Percentiles rank a stretch among this genome's conserved stretches.
Evolutionary conservation across 2,797 vertebrate genomes (phyloP).

Genomic region (Crotalus adamanteus): DNA sequence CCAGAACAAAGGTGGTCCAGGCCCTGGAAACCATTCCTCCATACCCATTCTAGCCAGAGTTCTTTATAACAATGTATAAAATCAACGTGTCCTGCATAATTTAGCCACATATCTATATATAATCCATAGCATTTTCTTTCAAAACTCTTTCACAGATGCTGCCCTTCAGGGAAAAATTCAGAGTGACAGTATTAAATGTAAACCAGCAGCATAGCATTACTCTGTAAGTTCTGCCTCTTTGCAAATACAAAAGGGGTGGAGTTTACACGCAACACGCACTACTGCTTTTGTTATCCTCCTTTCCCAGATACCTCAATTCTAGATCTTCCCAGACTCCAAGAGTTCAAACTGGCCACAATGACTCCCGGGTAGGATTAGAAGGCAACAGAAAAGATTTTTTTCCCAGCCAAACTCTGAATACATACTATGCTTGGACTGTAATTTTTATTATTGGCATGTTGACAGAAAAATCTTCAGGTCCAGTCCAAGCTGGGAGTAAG

Average conservation of each 20-base stretch:
- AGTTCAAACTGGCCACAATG: not conserved
- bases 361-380: not conserved
- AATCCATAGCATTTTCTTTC: not conserved
- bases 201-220: not conserved
- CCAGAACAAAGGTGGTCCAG: constrained; percentile 8
- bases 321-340: not conserved
- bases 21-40: not conserved
- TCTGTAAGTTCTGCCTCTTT: not conserved
- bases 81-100: not conserved
- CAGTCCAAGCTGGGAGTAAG: too few species aligned
- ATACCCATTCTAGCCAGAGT: not conserved
- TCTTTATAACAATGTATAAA: not conserved
- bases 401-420: not conserved
- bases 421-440: not conserved
- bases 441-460: not conserved
- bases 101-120: not conserved
- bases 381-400: not conserved
- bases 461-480: too few species aligned
- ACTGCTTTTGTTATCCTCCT: not conserved
- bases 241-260: not conserved
- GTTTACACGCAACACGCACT: not conserved
- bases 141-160: not conserved
- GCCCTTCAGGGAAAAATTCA: not conserved
- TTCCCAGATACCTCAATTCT: not conserved
- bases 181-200: not conserved